A percentile compares a stretch with the other conserved stretches of the same genome.
phyloP scores from a whole-genome alignment of 2,797 vertebrate genomes.

The Lycodopsis pacificus region DNA sequence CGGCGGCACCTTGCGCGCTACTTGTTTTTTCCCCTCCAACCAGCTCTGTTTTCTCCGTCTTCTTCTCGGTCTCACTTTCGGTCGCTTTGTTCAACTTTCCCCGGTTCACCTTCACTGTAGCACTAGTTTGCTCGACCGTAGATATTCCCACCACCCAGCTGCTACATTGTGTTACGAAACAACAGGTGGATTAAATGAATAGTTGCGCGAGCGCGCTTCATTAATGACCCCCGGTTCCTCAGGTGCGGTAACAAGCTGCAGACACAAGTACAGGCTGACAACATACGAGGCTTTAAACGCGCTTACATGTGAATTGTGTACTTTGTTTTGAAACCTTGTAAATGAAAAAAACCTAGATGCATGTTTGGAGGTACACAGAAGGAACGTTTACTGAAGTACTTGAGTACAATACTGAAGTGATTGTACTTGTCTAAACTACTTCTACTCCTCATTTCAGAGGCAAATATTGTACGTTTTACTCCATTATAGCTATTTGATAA shows the following conservation, averaged over 20 bases:
- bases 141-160: neutral
- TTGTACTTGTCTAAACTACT: too few relatives aligned
- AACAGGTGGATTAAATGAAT: neutral
- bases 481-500: too few relatives aligned
- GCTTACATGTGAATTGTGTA: neutral
- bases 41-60: neutral
- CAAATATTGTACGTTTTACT: too few relatives aligned
- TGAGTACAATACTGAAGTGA: too few relatives aligned
- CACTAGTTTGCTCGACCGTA: neutral
- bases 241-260: neutral
- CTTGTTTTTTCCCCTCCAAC: neutral
- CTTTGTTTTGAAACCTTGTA: neutral
- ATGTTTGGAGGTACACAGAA: too few relatives aligned
- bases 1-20: neutral
- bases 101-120: fast-evolving
- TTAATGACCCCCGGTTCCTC: neutral
- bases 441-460: too few relatives aligned
- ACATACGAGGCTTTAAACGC: neutral
- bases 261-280: neutral
- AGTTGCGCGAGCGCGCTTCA: neutral
- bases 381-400: too few relatives aligned
- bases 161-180: too few relatives aligned
- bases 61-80: neutral
- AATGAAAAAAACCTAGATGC: too few relatives aligned
- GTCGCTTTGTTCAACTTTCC: neutral